phyloP scores from a whole-genome alignment of 1,140 invertebrate species.

The Leptinotarsa undecemlineata region DNA sequence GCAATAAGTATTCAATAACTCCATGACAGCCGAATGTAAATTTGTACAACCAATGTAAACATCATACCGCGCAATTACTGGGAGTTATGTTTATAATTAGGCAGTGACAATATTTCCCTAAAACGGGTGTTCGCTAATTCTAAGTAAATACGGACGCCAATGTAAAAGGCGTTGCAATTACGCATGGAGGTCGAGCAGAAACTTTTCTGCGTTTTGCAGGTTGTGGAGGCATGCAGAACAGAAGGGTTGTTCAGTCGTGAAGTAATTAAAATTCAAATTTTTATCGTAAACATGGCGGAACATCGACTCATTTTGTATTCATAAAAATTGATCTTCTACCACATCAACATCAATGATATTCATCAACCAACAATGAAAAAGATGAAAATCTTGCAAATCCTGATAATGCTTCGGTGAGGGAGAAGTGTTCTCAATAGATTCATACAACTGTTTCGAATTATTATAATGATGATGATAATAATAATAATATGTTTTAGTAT shows the following conservation, averaged over 20 bases:
- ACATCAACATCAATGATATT: too few species aligned
- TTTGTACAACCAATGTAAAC: slow-evolving; percentile 51
- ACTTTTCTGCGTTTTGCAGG: neutral
- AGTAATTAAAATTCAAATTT: too few species aligned
- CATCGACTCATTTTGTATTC: too few species aligned
- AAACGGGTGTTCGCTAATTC: slow-evolving; percentile 51
- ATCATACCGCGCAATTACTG: slow-evolving; percentile 52
- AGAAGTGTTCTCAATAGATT: too few species aligned
- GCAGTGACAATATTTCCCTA: slow-evolving; percentile 53
- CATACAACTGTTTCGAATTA: too few species aligned
- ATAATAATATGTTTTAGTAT: too few species aligned
- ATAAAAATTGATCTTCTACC: too few species aligned
- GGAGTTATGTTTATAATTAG: slow-evolving; percentile 54
- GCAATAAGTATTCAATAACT: slow-evolving; percentile 48
- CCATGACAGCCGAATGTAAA: slow-evolving; percentile 49
- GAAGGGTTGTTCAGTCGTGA: neutral
- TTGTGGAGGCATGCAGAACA: neutral
- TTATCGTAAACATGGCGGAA: too few species aligned
- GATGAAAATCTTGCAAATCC: too few species aligned
- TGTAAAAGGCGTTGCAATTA: neutral
- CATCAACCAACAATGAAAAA: too few species aligned
- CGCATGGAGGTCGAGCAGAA: neutral
- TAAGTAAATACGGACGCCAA: slow-evolving; percentile 43
- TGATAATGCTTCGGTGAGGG: too few species aligned
- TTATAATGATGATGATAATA: too few species aligned